These are phyloP conservation scores for Tribolium castaneum DNA, from an alignment of 1,140 invertebrate genomes.

Conservation along the genomic window DNA sequence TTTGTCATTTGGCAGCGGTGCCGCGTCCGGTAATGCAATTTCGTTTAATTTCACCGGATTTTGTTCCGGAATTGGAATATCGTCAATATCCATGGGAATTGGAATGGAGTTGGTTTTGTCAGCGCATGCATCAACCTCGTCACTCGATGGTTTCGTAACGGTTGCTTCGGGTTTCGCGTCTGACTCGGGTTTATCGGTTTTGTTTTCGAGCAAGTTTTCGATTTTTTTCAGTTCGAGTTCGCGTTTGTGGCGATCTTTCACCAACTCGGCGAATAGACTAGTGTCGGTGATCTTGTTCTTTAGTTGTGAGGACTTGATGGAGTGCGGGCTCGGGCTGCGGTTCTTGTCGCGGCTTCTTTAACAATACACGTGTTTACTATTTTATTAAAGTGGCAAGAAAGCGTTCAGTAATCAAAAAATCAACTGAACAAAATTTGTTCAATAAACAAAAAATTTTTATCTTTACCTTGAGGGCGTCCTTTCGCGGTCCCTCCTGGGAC, in stretches of 20 bases:
- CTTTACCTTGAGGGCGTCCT: conserved; percentile 53
- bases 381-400: too few relatives aligned
- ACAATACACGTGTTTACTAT: background rate
- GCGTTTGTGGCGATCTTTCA: conserved; percentile 84
- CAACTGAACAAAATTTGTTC: too few relatives aligned
- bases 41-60: conserved; percentile 50
- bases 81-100: conserved; percentile 61
- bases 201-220: conserved; percentile 73
- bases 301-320: conserved; percentile 59
- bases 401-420: too few relatives aligned
- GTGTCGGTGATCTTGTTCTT: conserved; percentile 78
- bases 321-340: conserved; percentile 61
- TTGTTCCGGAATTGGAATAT: conserved; percentile 58
- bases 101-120: conserved; percentile 30
- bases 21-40: conserved; percentile 43
- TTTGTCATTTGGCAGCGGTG: conserved; percentile 4
- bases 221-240: conserved; percentile 78
- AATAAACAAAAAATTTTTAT: too few relatives aligned
- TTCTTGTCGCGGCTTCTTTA: conserved; percentile 4
- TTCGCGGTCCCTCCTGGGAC: conserved; percentile 60
- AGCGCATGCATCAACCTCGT: conserved; percentile 6
- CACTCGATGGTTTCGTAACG: background rate
- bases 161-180: conserved; percentile 22
- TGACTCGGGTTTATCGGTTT: conserved; percentile 49
- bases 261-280: conserved; percentile 87